These are phyloP conservation scores for Molanna angustata DNA, from an alignment of 2,888 invertebrate species.

Conservation along the genomic window DNA sequence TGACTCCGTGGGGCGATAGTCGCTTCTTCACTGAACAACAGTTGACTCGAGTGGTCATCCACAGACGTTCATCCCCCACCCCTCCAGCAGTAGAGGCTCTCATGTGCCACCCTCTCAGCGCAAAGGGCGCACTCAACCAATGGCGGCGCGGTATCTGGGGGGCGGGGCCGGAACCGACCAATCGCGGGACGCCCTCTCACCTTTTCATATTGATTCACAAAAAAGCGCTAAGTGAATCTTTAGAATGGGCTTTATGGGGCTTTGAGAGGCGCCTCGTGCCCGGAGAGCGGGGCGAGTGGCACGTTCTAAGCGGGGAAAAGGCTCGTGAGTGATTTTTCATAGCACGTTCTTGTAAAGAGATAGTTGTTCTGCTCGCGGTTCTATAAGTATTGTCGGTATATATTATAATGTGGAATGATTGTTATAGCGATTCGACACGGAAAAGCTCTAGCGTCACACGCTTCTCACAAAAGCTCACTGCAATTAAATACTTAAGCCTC, in stretches of 20 bases:
- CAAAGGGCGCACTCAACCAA: conserved; percentile 53
- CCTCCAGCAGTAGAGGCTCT: conserved; percentile 37
- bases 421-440: conserved; percentile 15
- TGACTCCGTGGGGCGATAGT: conserved; percentile 20
- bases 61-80: conserved; percentile 44
- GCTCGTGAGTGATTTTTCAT: conserved; percentile 20
- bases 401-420: conserved; percentile 12
- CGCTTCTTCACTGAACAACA: conserved; percentile 21
- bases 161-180: conserved; percentile 49
- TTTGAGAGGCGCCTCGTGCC: neutral
- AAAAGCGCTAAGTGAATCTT: conserved; percentile 27
- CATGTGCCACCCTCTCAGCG: conserved; percentile 52
- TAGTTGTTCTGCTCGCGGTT: no score
- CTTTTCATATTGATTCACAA: conserved; percentile 26
- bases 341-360: no score
- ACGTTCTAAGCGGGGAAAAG: conserved; percentile 19
- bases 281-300: no score
- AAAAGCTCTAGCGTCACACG: conserved; percentile 16
- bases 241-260: conserved; percentile 15
- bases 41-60: conserved; percentile 19
- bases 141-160: conserved; percentile 40
- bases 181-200: conserved; percentile 34
- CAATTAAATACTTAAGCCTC: neutral
- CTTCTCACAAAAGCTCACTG: neutral
- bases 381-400: conserved; percentile 11